Conservation (phyloP, 2,797 vertebrate species). For the Ibycter americanus region DNA sequence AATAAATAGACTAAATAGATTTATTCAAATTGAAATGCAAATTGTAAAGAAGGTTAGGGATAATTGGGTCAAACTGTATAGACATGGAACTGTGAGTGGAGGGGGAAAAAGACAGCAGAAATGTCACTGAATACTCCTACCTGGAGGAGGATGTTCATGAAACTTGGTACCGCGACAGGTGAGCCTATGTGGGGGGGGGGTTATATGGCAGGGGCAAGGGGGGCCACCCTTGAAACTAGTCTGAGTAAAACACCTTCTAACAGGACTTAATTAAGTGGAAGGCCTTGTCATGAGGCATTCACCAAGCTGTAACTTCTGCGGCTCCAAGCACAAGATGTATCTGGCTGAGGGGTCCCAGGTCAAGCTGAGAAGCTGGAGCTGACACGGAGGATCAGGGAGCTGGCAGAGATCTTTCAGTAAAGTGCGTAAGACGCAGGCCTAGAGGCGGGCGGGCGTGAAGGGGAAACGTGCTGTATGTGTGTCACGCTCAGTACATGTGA, state of each 20-base stretch:
- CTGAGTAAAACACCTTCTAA: not conserved
- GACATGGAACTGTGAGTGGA: not conserved
- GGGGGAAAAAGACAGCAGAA: not conserved
- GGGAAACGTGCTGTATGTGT: not conserved
- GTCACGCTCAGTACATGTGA: not conserved
- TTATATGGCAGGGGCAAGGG: not conserved
- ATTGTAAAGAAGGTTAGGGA: not conserved
- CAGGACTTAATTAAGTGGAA: not conserved
- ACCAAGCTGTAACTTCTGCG: not conserved
- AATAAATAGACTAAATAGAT: not conserved
- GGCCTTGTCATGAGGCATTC: not conserved
- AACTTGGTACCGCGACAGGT: not conserved
- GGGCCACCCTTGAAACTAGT: not conserved
- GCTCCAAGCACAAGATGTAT: not conserved
- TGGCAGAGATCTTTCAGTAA: not conserved
- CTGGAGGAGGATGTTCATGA: not conserved
- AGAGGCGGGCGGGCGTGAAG: not conserved
- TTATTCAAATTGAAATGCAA: constrained; percentile 32
- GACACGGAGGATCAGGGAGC: not conserved
- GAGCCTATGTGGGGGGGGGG: not conserved
- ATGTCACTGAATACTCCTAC: not conserved
- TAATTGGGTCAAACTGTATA: not conserved
- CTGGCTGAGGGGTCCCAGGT: not conserved
- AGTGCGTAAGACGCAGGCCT: not conserved
- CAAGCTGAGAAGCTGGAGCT: not conserved